Evolutionary conservation across 2,113 vertebrate species (phyloP), one percentile per base, ranked within the genome.

Genomic region (Caranx ignobilis): DNA sequence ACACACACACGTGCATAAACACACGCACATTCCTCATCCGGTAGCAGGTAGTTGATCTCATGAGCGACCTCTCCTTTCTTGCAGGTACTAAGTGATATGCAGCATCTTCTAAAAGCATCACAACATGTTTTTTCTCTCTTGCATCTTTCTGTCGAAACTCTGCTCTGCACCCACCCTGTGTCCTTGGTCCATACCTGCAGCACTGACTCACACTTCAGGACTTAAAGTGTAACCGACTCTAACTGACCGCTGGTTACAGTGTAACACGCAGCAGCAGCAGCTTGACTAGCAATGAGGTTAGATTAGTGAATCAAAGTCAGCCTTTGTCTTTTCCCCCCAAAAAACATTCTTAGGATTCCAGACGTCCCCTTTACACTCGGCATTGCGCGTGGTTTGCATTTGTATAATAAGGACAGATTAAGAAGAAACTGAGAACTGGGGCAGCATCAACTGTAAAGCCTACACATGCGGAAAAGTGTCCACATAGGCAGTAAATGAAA

Each of bases 331-430:
- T 43, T 34, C 74, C 50, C 50, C 26, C 26, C 26, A 26, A 72
- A 84, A 89, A 87, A 83, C 88, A 95, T 92, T 93, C 83, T 66
- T 82, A 16, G 87, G 84, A 95, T 95, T 94, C 92, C 93, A 75
- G 71, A 69, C 77, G 73, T 83, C 89, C 78, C 67, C 86, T 82
- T 80, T 79, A 83, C 69, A 76, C 75, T 62, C 34, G 16, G 60
- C 37, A 68, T 84, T 73, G 86, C 78, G 62, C 83, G 71, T 87
- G 89, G 79, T 91, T 90, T 87, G 82, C 74, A 89, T 85, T 87
- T 81, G 82, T 88, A 85, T 79, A 87, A 89, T 87, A 68, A 77
- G 55, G 65, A 70, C 69, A 77, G 86, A 89, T 89, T 89, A 89
- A 68, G 71, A 82, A 71, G 73, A 88, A 83, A 88, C 66, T 43